phyloP scores from a whole-genome alignment of 2,797 vertebrate genomes.

The Microcaecilia unicolor region DNA sequence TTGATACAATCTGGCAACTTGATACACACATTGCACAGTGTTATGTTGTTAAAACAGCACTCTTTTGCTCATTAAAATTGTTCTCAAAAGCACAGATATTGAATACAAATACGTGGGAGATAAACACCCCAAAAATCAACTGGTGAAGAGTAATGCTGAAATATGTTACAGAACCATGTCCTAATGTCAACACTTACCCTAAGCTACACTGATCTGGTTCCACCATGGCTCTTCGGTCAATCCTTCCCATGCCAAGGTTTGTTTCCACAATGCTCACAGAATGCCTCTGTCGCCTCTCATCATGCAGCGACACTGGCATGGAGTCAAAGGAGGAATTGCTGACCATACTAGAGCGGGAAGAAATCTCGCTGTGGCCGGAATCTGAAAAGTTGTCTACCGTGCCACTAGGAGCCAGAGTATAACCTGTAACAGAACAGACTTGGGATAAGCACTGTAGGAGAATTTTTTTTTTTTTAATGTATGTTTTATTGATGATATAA shows the following conservation, averaged over 20 bases:
- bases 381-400: slow-evolving; percentile 86
- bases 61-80: too few relatives aligned
- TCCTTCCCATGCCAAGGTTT: slow-evolving; percentile 65
- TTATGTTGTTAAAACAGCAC: too few relatives aligned
- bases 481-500: too few relatives aligned
- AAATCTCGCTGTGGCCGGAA: slow-evolving; percentile 94
- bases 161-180: too few relatives aligned
- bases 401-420: slow-evolving; percentile 65
- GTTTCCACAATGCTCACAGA: slow-evolving; percentile 76
- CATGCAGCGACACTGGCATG: slow-evolving; percentile 64
- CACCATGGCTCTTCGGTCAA: slow-evolving; percentile 75
- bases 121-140: too few relatives aligned
- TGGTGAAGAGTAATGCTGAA: too few relatives aligned
- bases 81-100: too few relatives aligned
- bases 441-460: too few relatives aligned
- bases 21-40: too few relatives aligned
- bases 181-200: slow-evolving; percentile 64
- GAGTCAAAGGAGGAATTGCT: slow-evolving; percentile 96
- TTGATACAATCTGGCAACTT: too few relatives aligned
- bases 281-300: slow-evolving; percentile 82
- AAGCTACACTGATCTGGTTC: slow-evolving; percentile 92
- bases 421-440: slow-evolving; percentile 56
- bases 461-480: too few relatives aligned
- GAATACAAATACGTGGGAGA: too few relatives aligned
- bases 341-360: slow-evolving; percentile 92